A percentile compares a stretch with the other conserved stretches of the same genome.
Conservation (phyloP, 2,888 invertebrate genomes). For the Euspilapteryx auroguttella region DNA sequence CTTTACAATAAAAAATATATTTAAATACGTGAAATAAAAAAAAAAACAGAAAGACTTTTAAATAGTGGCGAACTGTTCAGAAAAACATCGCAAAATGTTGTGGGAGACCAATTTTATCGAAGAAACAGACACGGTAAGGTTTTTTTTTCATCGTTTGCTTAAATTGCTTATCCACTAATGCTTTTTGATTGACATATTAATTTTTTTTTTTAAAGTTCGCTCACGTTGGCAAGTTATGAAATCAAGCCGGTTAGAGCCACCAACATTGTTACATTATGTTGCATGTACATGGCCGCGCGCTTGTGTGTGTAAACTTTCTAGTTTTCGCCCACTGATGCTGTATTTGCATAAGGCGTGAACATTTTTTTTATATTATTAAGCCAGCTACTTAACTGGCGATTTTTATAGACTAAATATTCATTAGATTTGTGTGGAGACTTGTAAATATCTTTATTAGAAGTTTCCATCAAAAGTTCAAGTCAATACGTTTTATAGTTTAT, state of each 20-base stretch:
- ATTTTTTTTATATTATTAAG: constrained; percentile 54
- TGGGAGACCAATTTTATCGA: constrained; percentile 49
- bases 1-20: constrained; percentile 12
- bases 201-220: constrained; percentile 7
- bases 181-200: too few relatives aligned
- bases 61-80: constrained; percentile 32
- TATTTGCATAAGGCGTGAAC: constrained; percentile 59
- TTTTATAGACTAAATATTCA: constrained; percentile 46
- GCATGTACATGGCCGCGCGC: constrained; percentile 13
- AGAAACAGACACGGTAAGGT: constrained; percentile 48
- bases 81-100: constrained; percentile 28
- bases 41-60: too few relatives aligned
- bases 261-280: constrained; percentile 13
- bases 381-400: constrained; percentile 31
- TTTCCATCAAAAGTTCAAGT: too few relatives aligned
- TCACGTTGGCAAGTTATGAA: constrained; percentile 23
- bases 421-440: constrained; percentile 20
- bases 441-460: constrained; percentile 37
- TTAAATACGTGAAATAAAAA: constrained; percentile 24
- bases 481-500: too few relatives aligned
- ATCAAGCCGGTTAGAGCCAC: constrained; percentile 21
- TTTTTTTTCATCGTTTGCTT: constrained; percentile 12
- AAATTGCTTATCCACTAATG: too few relatives aligned
- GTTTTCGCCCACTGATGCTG: constrained; percentile 47
- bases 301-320: constrained; percentile 53